A percentile compares a stretch with the other conserved stretches of the same genome.
These are phyloP conservation scores for Drosophila testacea DNA, from an alignment of 2,888 invertebrate genomes.

Conservation along the genomic window DNA sequence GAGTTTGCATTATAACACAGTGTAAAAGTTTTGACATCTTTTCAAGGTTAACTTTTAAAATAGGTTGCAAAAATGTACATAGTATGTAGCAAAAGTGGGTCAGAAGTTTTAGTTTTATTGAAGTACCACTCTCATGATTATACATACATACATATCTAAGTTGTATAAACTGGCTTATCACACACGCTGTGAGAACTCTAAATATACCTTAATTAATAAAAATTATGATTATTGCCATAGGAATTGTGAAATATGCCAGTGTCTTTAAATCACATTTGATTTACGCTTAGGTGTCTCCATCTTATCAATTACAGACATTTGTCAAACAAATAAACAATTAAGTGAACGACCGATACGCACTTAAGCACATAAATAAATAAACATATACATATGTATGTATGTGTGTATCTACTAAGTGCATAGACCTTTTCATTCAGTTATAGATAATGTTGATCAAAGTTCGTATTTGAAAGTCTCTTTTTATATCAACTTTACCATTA, in stretches of 20 bases:
- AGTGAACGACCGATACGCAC: conserved; percentile 70
- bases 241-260: conserved; percentile 24
- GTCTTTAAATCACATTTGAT: conserved; percentile 50
- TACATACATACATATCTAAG: too few relatives aligned
- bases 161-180: conserved; percentile 24
- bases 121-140: background rate
- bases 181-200: background rate
- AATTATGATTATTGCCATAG: conserved; percentile 63
- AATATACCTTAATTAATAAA: conserved; percentile 54
- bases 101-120: background rate
- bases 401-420: background rate
- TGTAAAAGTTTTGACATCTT: background rate
- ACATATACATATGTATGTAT: conserved; percentile 9
- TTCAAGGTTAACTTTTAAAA: background rate
- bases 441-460: conserved; percentile 6
- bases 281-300: conserved; percentile 46
- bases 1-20: background rate
- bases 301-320: conserved; percentile 65
- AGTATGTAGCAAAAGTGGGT: too few relatives aligned
- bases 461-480: background rate
- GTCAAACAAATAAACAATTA: conserved; percentile 46
- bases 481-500: conserved; percentile 3
- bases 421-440: background rate
- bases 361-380: background rate
- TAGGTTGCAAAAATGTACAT: too few relatives aligned